Evolutionary conservation across 1,140 invertebrate species (phyloP).

Genomic region (Drosophila ogumai): DNA sequence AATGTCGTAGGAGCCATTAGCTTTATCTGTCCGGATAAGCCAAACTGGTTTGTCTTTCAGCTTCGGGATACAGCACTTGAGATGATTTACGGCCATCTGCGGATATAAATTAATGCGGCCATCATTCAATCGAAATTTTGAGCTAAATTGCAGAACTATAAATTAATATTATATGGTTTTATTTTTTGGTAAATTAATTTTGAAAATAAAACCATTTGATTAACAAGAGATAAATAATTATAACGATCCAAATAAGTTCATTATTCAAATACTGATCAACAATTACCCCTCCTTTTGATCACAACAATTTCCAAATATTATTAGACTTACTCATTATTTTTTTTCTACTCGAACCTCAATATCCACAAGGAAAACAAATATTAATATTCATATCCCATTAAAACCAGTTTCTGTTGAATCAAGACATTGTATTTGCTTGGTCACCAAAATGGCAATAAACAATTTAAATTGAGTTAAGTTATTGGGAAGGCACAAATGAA

Average conservation of each 20-base stretch:
- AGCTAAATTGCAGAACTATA: background rate
- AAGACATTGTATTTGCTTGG: constrained; percentile 14
- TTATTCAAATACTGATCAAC: too few species aligned
- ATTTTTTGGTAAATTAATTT: background rate
- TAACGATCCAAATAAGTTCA: background rate
- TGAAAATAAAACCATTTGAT: too few species aligned
- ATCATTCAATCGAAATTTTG: background rate
- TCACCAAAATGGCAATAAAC: constrained; percentile 13
- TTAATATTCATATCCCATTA: constrained; percentile 17
- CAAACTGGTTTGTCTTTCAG: constrained; percentile 26
- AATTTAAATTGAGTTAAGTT: constrained; percentile 36
- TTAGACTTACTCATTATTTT: background rate
- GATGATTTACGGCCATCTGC: constrained; percentile 28
- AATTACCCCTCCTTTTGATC: background rate
- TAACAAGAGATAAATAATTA: background rate
- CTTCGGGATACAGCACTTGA: constrained; percentile 4
- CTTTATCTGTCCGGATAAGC: constrained; percentile 54
- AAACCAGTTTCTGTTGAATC: constrained; percentile 23
- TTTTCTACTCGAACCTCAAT: background rate
- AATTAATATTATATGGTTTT: background rate
- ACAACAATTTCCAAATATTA: background rate
- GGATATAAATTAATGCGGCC: constrained; percentile 1
- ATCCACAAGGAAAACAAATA: background rate
- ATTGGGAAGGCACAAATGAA: constrained; percentile 46
- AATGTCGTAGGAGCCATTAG: constrained; percentile 61